Percentiles rank a stretch among this genome's conserved stretches.
These are phyloP conservation scores for Lipotes vexillifer DNA, from an alignment of 2,113 vertebrate genomes.

Conservation along the genomic window DNA sequence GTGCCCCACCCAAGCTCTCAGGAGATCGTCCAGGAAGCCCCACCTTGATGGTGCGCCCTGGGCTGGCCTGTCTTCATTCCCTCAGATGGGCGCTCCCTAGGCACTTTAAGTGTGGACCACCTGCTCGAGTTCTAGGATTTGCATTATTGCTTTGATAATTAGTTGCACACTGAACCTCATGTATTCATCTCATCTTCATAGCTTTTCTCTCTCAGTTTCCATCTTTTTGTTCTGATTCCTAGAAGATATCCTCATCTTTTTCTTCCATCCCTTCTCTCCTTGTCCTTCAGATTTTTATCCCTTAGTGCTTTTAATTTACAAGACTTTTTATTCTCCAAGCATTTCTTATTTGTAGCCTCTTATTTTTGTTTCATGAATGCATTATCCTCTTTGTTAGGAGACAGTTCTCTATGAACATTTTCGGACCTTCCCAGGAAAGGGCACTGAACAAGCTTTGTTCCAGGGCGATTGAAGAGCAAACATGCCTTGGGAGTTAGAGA, in stretches of 20 bases:
- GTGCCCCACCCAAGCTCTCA: neutral
- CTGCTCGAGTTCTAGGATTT: neutral
- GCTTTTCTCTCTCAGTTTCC: neutral
- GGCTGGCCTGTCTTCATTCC: neutral
- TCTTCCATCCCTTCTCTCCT: neutral
- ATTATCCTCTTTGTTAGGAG: neutral
- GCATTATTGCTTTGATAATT: neutral
- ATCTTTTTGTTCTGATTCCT: neutral
- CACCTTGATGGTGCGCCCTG: neutral
- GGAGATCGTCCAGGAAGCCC: neutral
- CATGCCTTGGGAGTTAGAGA: neutral
- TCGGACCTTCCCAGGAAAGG: neutral
- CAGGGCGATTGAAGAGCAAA: accelerated
- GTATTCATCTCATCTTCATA: neutral
- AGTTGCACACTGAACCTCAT: too few relatives aligned
- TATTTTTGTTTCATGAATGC: neutral
- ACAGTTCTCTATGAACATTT: neutral
- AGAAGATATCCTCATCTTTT: neutral
- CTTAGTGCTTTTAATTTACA: neutral
- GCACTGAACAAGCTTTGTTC: neutral
- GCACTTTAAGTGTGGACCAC: accelerated
- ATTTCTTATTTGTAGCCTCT: neutral
- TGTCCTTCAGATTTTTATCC: neutral
- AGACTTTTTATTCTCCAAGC: neutral
- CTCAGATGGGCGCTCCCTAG: too few relatives aligned